These are phyloP conservation scores for Unio delphinus DNA, from an alignment of 2,888 invertebrate species.

Conservation along the genomic window DNA sequence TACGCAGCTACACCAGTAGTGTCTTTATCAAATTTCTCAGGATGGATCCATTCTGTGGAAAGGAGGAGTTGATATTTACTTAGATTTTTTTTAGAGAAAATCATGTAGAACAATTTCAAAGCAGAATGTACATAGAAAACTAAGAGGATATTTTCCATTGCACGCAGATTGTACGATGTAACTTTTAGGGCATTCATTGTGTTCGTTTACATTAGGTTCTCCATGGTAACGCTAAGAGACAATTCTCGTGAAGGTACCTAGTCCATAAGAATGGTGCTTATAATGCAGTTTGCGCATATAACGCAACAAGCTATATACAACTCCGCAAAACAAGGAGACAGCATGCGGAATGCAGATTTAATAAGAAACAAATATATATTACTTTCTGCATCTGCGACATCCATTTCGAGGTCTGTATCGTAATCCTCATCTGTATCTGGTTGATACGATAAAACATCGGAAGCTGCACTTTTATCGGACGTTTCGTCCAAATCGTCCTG, in stretches of 20 bases:
- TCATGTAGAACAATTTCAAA: too few species aligned
- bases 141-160: too few species aligned
- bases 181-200: too few species aligned
- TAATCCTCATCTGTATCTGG: slow-evolving; percentile 32
- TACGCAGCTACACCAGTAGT: slow-evolving; percentile 51
- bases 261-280: too few species aligned
- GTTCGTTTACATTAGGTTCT: too few species aligned
- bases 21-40: slow-evolving; percentile 43
- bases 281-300: too few species aligned
- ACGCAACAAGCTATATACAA: too few species aligned
- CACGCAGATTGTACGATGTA: too few species aligned
- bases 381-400: slow-evolving; percentile 13
- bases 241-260: too few species aligned
- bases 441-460: slow-evolving; percentile 29
- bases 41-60: slow-evolving; percentile 34
- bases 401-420: slow-evolving; percentile 37
- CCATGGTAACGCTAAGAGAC: too few species aligned
- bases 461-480: slow-evolving; percentile 21
- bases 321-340: too few species aligned
- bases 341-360: not conserved
- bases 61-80: not conserved
- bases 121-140: too few species aligned
- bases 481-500: slow-evolving; percentile 25
- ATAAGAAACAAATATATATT: slow-evolving; percentile 11
- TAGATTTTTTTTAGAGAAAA: not conserved